Conservation (phyloP, 1,140 invertebrate species). For the Drosophila paulistorum region DNA sequence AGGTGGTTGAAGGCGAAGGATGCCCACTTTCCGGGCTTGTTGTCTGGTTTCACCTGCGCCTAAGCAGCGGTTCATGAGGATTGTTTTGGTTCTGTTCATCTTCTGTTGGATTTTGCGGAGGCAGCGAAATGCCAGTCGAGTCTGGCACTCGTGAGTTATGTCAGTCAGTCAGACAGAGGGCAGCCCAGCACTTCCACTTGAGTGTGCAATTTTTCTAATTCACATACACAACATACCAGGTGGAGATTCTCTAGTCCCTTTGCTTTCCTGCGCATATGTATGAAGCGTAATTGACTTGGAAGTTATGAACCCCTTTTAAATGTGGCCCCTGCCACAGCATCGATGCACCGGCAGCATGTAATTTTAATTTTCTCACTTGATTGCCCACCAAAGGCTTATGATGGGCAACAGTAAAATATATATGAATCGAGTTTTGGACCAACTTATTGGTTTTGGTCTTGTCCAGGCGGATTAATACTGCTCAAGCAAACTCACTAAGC, state of each 20-base stretch:
- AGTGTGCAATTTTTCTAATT: constrained; percentile 73
- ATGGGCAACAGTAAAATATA: neutral
- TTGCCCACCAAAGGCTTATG: constrained; percentile 49
- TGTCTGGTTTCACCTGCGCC: constrained; percentile 73
- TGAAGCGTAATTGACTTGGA: constrained; percentile 79
- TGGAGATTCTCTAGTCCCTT: constrained; percentile 40
- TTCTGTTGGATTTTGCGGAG: constrained; percentile 22
- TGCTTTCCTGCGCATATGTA: constrained; percentile 22
- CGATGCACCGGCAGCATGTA: constrained; percentile 55
- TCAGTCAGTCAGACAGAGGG: constrained; percentile 68
- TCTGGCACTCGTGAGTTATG: constrained; percentile 65
- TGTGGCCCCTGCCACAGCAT: constrained; percentile 53
- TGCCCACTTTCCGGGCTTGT: constrained; percentile 28
- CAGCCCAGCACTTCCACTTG: constrained; percentile 63
- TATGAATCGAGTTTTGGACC: neutral
- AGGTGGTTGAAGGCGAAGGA: constrained; percentile 1
- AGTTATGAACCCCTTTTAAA: constrained; percentile 79
- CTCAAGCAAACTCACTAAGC: neutral
- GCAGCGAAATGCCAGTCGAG: constrained; percentile 19
- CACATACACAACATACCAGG: constrained; percentile 46
- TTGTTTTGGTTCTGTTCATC: constrained; percentile 26
- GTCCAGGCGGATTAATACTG: neutral
- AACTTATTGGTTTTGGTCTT: constrained; percentile 12
- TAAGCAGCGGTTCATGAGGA: constrained; percentile 71
- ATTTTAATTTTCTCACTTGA: constrained; percentile 82